Base-by-base conservation (phyloP, 1,140 invertebrate genomes). In the Ericerus pela region DNA sequence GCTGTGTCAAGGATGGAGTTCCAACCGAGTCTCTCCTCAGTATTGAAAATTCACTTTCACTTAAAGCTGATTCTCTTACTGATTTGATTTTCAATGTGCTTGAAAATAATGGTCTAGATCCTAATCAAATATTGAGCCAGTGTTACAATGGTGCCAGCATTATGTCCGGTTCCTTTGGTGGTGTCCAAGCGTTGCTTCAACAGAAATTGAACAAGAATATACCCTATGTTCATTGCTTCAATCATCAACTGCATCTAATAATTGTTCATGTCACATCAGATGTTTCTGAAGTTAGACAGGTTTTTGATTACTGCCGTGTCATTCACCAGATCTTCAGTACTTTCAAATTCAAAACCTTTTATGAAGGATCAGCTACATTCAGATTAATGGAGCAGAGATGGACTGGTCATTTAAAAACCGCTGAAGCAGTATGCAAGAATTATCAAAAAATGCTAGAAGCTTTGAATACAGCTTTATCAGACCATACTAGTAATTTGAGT, bases 81-180 rank as follows among this genome's bases (percentile, higher is more conserved):
- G 2, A 11, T 18, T 18, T 52, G 51, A 30, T 12, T 18, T 12
- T 30, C 5, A 12, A 52, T 52, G 1, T 52, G 28, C 22, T 52
- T 1, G 31, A 30, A 1, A 18, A 2, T 4, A 20, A 29, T 18
- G 31, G 31, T 52, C 28, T 29, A 29, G 22, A 52, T 30, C 1
- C 26, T 52, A 20, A 29, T 52, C 14, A 52, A 18, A 30, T 52
- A 18, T 20, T 52, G 1, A 52, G 51, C n/a, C 51, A 52, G 22
- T 52, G n/a, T 52, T 52, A 52, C 27, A 12, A 30, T 52, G 27
- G 51, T 5, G 51, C 27, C 22, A 52, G n/a, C 26, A n/a, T n/a
- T n/a, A n/a, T n/a, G n/a, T n/a, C n/a, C n/a, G 26, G 47, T 27
- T 6, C 3, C 20, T 16, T 28, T 16, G 47, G 26, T n/a, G 24